Percentiles rank a stretch among this genome's conserved stretches.
These are phyloP conservation scores for Gasterosteus aculeatus DNA, from an alignment of 2,113 vertebrate species.

Conservation along the genomic window DNA sequence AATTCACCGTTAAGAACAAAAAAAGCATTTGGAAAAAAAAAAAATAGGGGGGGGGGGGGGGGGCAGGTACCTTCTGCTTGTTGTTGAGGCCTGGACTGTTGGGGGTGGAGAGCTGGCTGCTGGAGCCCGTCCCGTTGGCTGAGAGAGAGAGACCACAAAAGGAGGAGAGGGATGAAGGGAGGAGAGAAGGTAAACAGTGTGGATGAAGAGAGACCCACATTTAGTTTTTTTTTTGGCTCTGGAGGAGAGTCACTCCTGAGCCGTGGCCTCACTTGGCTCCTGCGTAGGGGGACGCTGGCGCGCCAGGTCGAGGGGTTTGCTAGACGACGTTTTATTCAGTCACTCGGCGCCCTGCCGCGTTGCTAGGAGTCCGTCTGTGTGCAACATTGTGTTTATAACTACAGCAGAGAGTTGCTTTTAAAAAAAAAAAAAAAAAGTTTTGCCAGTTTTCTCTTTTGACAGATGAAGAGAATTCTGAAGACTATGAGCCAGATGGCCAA, in stretches of 20 bases:
- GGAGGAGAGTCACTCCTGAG: slow-evolving; percentile 49
- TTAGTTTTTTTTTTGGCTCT: slow-evolving; percentile 23
- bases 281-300: neutral
- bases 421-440: slow-evolving; percentile 36
- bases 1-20: neutral
- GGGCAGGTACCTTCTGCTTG: slow-evolving; percentile 95
- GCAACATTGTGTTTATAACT: slow-evolving; percentile 66
- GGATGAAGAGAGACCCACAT: slow-evolving; percentile 44
- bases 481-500: slow-evolving; percentile 71
- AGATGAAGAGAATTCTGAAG: slow-evolving; percentile 65
- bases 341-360: slow-evolving; percentile 51
- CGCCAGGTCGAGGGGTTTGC: slow-evolving; percentile 41
- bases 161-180: slow-evolving; percentile 3
- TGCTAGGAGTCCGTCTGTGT: slow-evolving; percentile 71
- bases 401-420: slow-evolving; percentile 55
- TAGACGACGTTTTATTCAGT: slow-evolving; percentile 52
- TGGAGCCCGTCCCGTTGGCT: slow-evolving; percentile 96
- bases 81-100: slow-evolving; percentile 94
- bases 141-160: slow-evolving; percentile 55
- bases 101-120: slow-evolving; percentile 97
- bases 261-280: slow-evolving; percentile 54
- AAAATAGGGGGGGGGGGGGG: neutral
- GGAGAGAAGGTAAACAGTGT: slow-evolving; percentile 41
- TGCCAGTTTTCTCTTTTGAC: slow-evolving; percentile 62
- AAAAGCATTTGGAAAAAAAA: neutral